Conservation (phyloP, 2,797 vertebrate species). For the Hephaestus fuliginosus region DNA sequence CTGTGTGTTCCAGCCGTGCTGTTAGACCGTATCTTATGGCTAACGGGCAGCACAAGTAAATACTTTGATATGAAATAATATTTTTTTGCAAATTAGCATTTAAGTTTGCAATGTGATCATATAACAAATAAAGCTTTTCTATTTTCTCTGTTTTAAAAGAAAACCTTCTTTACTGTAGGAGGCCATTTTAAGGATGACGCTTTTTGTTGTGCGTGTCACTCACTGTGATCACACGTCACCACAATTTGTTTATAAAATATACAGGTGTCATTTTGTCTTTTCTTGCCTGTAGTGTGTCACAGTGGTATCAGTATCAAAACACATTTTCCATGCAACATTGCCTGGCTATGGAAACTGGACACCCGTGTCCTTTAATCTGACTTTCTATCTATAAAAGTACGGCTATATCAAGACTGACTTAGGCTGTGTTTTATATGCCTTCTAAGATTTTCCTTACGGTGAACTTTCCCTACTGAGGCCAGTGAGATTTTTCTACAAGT, state of each 20-base stretch:
- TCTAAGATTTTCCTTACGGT: constrained; percentile 34
- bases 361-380: constrained; percentile 55
- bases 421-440: constrained; percentile 35
- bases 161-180: background rate
- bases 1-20: constrained; percentile 42
- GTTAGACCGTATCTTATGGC: constrained; percentile 34
- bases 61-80: background rate
- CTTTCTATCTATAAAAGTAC: constrained; percentile 67
- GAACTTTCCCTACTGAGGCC: constrained; percentile 24
- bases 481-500: constrained; percentile 8
- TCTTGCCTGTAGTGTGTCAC: constrained; percentile 47
- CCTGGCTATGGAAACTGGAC: constrained; percentile 52
- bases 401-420: constrained; percentile 62
- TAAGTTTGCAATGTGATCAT: background rate
- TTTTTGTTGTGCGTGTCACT: constrained; percentile 14
- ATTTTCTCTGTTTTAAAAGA: constrained; percentile 6
- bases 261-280: constrained; percentile 62
- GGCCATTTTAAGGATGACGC: background rate
- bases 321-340: constrained; percentile 57
- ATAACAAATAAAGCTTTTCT: background rate
- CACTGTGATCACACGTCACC: constrained; percentile 4
- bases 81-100: constrained; percentile 7
- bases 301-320: constrained; percentile 62
- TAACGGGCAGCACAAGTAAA: constrained; percentile 37
- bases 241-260: constrained; percentile 64